A percentile compares a stretch with the other conserved stretches of the same genome.
Conservation (phyloP, 1,140 invertebrate species). For the Drosophila paulistorum region DNA sequence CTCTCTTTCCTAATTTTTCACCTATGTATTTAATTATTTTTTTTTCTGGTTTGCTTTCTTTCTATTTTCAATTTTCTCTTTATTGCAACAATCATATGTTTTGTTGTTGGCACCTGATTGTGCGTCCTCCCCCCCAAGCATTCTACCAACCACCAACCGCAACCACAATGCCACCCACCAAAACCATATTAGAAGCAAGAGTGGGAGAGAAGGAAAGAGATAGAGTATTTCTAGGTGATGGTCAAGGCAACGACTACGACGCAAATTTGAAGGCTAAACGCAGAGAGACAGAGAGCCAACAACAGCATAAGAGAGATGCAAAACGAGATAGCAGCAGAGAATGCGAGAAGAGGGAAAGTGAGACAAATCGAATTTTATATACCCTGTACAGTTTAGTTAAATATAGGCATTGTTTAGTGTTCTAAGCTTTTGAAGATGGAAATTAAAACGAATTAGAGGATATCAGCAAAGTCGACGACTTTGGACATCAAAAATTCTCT, state of each 20-base stretch:
- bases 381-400: no score
- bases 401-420: no score
- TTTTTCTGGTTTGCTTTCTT: constrained; percentile 15
- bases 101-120: constrained; percentile 60
- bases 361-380: constrained; percentile 31
- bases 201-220: background rate
- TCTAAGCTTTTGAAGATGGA: no score
- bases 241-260: constrained; percentile 68
- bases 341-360: background rate
- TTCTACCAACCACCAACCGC: background rate
- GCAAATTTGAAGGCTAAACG: constrained; percentile 72
- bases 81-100: constrained; percentile 22
- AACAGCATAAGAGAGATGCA: constrained; percentile 2
- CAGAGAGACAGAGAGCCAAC: constrained; percentile 14
- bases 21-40: constrained; percentile 7
- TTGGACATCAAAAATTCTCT: background rate
- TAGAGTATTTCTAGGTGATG: constrained; percentile 72
- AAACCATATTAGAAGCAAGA: constrained; percentile 31
- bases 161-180: constrained; percentile 16
- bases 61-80: constrained; percentile 22
- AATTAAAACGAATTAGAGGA: background rate
- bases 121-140: constrained; percentile 4
- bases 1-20: constrained; percentile 33
- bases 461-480: background rate
- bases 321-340: constrained; percentile 13